phyloP scores from a whole-genome alignment of 2,888 invertebrate species.

The Leptarthrus brevirostris region DNA sequence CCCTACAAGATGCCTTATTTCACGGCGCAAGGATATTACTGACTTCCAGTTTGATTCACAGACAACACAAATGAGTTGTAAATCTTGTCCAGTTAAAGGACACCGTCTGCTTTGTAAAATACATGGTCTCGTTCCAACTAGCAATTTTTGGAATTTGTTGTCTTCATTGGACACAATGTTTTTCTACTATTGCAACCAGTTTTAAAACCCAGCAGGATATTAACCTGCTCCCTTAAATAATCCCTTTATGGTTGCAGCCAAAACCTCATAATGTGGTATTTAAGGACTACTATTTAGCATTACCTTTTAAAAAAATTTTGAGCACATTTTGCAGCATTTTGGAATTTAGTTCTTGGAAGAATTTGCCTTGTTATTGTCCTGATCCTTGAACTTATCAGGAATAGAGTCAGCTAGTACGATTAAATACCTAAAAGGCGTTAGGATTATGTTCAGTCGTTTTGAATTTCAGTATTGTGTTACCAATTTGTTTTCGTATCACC shows the following conservation, averaged over 20 bases:
- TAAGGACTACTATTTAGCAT: constrained; percentile 44
- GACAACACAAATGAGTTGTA: constrained; percentile 33
- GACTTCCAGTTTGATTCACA: constrained; percentile 10
- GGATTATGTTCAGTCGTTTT: constrained; percentile 1
- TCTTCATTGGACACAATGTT: constrained; percentile 17
- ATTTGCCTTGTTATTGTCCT: constrained; percentile 3
- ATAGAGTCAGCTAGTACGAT: not conserved
- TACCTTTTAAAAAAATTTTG: too few relatives aligned
- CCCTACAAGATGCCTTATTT: constrained; percentile 36
- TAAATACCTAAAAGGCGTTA: constrained; percentile 19
- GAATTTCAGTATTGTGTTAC: not conserved
- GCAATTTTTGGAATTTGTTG: constrained; percentile 29
- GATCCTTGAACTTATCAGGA: not conserved
- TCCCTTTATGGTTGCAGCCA: constrained; percentile 53
- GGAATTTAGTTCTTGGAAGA: constrained; percentile 29
- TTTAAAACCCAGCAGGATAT: constrained; percentile 51
- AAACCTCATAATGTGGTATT: constrained; percentile 55
- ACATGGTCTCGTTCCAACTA: constrained; percentile 2
- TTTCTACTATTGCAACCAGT: constrained; percentile 34
- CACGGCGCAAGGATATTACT: constrained; percentile 36
- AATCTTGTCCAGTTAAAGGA: constrained; percentile 29
- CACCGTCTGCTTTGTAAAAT: not conserved
- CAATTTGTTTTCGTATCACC: constrained; percentile 51
- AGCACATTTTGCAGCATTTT: not conserved
- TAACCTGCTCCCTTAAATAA: constrained; percentile 51